Base-by-base conservation (phyloP, 2,113 vertebrate genomes). In the Ammodramus savannarum region DNA sequence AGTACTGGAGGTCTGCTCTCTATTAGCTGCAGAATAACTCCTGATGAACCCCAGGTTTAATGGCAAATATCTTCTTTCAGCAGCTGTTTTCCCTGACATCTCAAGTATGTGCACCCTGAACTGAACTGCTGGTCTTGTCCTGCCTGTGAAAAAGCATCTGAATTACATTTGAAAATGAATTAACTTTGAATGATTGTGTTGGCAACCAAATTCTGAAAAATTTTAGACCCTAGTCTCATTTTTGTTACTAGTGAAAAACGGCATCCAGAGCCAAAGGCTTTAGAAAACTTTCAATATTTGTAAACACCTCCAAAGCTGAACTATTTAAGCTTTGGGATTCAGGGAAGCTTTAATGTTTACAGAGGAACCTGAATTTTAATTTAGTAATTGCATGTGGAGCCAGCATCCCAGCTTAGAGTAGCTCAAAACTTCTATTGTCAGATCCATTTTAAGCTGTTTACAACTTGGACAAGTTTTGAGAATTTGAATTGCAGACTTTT, bases 21-120 rank as follows among this genome's bases (percentile, higher is more conserved):
- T 87, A 26, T 84, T 76, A 87, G 48, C 82, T 91, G 57, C 86
- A 85, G 43, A 58, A 74, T 44, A 34, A 89, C 46, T 76, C 80
- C 31, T 13, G 34, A 65, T 57, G 59, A 94, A 87, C 61, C 21
- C 36, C 23, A 49, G 68, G 54, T 73, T 88, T 63, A 76, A 67
- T 55, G 79, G 63, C 41, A 96, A 95, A 69, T 82, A 78, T 59
- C 77, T 79, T 55, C 81, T 93, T 95, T 89, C 75, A 84, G 87
- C 89, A 95, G 93, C 85, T 94, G 62, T 76, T 96, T 93, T 44
- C 51, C 63, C 75, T 81, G 66, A 78, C 76, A 77, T 21, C 87
- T 87, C 38, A n/a, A 76, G 82, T 52, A 79, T 59, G 55, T 34
- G 73, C 32, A 84, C 72, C 74, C 43, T 93, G 79, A 79, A 90